These are phyloP conservation scores for Lasioglossum albipes DNA, from an alignment of 1,140 invertebrate species.

Conservation along the genomic window DNA sequence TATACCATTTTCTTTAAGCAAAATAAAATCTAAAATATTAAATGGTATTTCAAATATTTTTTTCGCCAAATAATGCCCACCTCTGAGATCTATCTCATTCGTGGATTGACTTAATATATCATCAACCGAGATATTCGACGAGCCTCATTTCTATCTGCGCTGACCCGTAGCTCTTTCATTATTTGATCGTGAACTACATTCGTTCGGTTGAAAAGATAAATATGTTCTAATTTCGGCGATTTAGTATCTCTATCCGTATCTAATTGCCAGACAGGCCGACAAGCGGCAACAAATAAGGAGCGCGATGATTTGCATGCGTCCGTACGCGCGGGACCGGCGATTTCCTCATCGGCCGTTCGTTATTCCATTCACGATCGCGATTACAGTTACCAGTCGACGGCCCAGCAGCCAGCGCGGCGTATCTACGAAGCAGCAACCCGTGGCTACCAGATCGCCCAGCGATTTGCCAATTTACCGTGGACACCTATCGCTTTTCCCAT, in stretches of 20 bases:
- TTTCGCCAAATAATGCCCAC: no score
- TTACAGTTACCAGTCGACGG: constrained; percentile 42
- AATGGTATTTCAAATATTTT: no score
- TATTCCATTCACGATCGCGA: constrained; percentile 51
- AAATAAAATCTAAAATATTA: no score
- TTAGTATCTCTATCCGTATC: background rate
- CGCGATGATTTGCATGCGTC: constrained; percentile 41
- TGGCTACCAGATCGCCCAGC: constrained; percentile 19
- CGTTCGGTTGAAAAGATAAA: no score
- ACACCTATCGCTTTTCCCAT: constrained; percentile 28
- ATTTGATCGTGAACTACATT: no score
- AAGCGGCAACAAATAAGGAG: constrained; percentile 49
- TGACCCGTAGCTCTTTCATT: no score
- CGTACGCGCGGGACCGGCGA: constrained; percentile 30
- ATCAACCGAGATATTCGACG: no score
- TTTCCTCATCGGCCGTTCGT: constrained; percentile 54
- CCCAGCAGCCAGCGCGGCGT: background rate
- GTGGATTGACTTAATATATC: no score
- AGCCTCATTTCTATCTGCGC: no score
- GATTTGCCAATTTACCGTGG: constrained; percentile 47
- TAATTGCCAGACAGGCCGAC: constrained; percentile 1
- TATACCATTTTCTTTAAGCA: no score
- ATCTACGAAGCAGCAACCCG: background rate
- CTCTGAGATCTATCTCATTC: no score
- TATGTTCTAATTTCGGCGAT: no score